Conservation (phyloP, 2,113 vertebrate genomes). For the Cathartes aura region DNA sequence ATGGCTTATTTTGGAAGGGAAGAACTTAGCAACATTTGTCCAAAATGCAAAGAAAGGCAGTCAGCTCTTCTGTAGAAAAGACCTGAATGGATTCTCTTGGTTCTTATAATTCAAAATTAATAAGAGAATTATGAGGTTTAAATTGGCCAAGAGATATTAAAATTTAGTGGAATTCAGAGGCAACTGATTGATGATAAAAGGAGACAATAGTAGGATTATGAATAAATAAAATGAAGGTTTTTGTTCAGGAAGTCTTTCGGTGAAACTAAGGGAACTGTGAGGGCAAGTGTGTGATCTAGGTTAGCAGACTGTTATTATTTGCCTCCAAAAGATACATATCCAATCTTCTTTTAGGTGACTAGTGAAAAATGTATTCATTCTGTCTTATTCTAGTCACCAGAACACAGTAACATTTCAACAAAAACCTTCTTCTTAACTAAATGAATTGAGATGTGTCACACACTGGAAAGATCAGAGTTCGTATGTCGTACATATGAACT, state of each 20-base stretch:
- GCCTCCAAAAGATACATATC: not conserved
- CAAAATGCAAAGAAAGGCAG: not conserved
- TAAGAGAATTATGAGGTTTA: not conserved
- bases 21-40: not conserved
- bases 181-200: not conserved
- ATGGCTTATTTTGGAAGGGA: not conserved
- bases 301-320: not conserved
- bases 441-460: not conserved
- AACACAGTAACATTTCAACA: not conserved
- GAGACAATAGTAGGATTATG: not conserved
- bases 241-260: not conserved
- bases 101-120: not conserved
- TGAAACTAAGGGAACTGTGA: not conserved
- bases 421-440: not conserved
- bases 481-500: rapidly evolving
- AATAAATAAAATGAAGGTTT: not conserved
- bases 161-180: not conserved
- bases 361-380: not conserved
- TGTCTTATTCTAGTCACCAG: not conserved
- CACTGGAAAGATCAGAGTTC: not conserved
- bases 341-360: not conserved
- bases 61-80: not conserved
- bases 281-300: not conserved
- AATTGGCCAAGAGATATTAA: not conserved
- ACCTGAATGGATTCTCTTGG: not conserved